Conservation (phyloP, 2,888 invertebrate species). For the Polydrusus pterygomalis region DNA sequence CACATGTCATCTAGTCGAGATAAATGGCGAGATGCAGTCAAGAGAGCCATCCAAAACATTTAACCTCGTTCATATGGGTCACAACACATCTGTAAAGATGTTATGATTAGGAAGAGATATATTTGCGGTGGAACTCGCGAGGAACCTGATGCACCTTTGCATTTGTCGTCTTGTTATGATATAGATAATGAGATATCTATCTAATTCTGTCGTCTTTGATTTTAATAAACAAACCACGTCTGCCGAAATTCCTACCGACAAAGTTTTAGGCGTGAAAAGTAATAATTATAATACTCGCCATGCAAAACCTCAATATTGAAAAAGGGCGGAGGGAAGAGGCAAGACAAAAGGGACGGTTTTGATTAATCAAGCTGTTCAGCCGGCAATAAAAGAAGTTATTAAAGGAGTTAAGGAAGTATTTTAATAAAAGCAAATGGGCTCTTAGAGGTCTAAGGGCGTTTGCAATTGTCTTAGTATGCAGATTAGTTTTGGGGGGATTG, state of each 20-base stretch:
- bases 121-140: too few species aligned
- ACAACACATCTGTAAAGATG: too few species aligned
- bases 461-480: slow-evolving; percentile 55
- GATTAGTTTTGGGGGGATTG: slow-evolving; percentile 49
- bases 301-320: slow-evolving; percentile 37
- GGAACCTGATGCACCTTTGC: too few species aligned
- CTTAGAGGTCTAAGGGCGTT: slow-evolving; percentile 49
- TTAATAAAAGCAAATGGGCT: slow-evolving; percentile 54
- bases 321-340: slow-evolving; percentile 20
- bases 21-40: too few species aligned
- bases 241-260: not conserved
- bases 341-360: slow-evolving; percentile 48
- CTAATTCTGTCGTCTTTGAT: too few species aligned
- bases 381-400: slow-evolving; percentile 56
- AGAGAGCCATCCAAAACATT: too few species aligned
- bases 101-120: too few species aligned
- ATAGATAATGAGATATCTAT: too few species aligned
- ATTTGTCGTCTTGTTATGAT: too few species aligned
- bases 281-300: slow-evolving; percentile 37
- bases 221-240: not conserved
- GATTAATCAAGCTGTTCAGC: slow-evolving; percentile 53
- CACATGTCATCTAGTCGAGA: too few species aligned
- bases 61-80: too few species aligned
- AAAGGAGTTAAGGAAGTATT: slow-evolving; percentile 57
- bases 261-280: slow-evolving; percentile 19